phyloP scores from a whole-genome alignment of 35 echinoderm and acorn worm species.

The Apostichopus californicus region DNA sequence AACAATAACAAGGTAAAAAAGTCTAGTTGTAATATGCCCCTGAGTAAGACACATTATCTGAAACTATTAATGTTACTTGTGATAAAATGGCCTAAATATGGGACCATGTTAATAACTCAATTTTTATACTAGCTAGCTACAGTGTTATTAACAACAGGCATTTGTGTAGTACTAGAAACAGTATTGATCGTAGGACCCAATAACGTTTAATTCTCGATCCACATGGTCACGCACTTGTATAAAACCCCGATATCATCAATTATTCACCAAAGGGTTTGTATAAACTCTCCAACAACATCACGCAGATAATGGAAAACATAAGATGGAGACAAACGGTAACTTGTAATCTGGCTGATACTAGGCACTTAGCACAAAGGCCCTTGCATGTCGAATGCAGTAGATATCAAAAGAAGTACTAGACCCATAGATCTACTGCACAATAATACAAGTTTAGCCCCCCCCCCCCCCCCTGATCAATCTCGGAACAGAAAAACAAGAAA shows the following conservation, averaged over 20 bases:
- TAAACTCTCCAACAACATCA: not conserved
- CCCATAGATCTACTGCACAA: too few species aligned
- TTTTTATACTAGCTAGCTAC: too few species aligned
- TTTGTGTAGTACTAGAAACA: not conserved
- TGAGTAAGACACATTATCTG: too few species aligned
- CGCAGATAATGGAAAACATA: slow-evolving; percentile 23
- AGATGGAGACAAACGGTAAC: not conserved
- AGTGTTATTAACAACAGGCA: too few species aligned
- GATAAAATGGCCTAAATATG: too few species aligned
- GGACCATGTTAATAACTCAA: too few species aligned
- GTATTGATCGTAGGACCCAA: not conserved
- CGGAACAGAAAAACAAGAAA: not conserved
- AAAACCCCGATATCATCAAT: not conserved
- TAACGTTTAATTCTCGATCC: not conserved
- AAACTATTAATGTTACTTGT: too few species aligned
- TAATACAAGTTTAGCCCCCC: too few species aligned
- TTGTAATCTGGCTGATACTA: slow-evolving; percentile 23
- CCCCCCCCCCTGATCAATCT: too few species aligned
- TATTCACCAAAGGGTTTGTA: not conserved
- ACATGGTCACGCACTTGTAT: slow-evolving; percentile 5
- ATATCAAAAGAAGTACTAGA: not conserved
- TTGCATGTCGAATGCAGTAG: not conserved
- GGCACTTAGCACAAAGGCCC: slow-evolving; percentile 3
- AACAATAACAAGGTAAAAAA: too few species aligned
- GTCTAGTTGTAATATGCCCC: too few species aligned